Base-by-base conservation (phyloP, 2,888 invertebrate species). In the Isoperla grammatica region DNA sequence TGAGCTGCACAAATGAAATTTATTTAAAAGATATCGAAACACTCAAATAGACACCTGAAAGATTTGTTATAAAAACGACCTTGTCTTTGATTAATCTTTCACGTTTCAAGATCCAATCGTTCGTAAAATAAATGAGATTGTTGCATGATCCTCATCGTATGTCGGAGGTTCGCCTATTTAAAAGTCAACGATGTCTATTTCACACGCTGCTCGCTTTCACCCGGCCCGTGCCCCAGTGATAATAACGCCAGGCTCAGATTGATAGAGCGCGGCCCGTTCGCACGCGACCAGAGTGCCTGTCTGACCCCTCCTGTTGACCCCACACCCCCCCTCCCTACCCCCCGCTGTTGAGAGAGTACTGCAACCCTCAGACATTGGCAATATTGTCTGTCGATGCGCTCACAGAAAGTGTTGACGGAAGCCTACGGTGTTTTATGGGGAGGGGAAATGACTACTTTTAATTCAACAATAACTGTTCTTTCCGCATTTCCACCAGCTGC, bases 111-210 rank as follows among this genome's bases (percentile, higher is more conserved):
- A 29, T 29, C 29, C 29, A 29, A 29, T 29, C 29, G 8, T 29
- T 29, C 29, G 29, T 29, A 8, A 53, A 37, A 53, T 53, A 19
- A 53, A 53, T 22, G 53, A 53, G 53, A 53, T 53, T 39, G 37
- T 53, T 12, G 53, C 53, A 53, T 53, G 53, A 53, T 53, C 11
- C 17, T 17, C 15, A 11, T 6, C 19, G 29, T 29, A 29, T 29
- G 29, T 29, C 29, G 29, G 29, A 29, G 29, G 29, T 29, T 29
- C 29, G 29, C 29, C 49, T 23, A 48, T 49, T 49, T n/a, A 15
- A 11, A 20, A 49, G 49, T 29, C 29, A 29, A 49, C 29, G 29
- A 15, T 29, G 49, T n/a, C 13, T n/a, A 49, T 49, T 49, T 49
- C 22, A 49, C 29, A 19, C 23, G 48, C 48, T n/a, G 48, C 42